Conservation (phyloP, 2,888 invertebrate genomes). For the Cybosia mesomella region DNA sequence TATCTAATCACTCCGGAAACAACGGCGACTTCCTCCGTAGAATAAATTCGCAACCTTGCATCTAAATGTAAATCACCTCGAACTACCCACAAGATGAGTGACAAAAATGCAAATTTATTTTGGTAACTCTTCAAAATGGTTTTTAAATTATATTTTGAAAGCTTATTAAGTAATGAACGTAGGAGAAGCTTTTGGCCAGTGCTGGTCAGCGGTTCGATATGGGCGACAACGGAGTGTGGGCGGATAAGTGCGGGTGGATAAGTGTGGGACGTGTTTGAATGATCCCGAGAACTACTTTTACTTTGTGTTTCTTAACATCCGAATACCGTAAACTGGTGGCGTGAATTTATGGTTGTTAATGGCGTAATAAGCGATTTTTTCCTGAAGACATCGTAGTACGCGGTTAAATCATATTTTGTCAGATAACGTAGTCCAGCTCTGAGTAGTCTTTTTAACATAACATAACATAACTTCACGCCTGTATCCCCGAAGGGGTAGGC, state of each 20-base stretch:
- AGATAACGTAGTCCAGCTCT: too few relatives aligned
- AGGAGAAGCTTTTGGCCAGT: constrained; percentile 76
- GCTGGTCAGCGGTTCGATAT: constrained; percentile 73
- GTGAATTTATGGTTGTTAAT: constrained; percentile 2
- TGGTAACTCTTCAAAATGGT: constrained; percentile 17
- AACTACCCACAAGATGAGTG: background rate
- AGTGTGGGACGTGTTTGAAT: constrained; percentile 58
- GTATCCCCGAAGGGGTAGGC: too few relatives aligned
- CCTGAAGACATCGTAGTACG: background rate
- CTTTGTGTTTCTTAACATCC: constrained; percentile 57
- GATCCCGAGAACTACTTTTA: constrained; percentile 63
- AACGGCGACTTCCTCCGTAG: constrained; percentile 8
- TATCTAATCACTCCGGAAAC: constrained; percentile 22
- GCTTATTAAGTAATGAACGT: constrained; percentile 52
- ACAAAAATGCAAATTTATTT: constrained; percentile 11
- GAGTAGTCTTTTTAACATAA: too few relatives aligned
- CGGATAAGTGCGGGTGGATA: constrained; percentile 65
- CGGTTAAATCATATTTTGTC: too few relatives aligned
- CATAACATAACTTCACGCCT: too few relatives aligned
- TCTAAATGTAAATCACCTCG: constrained; percentile 8
- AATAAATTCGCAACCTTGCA: constrained; percentile 11
- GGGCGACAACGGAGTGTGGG: constrained; percentile 46
- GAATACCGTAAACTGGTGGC: constrained; percentile 14
- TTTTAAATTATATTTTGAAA: constrained; percentile 39
- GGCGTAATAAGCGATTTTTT: background rate